Percentiles rank a stretch among this genome's conserved stretches.
These are phyloP conservation scores for Drosophila quinaria DNA, from an alignment of 2,888 invertebrate genomes.

Conservation along the genomic window DNA sequence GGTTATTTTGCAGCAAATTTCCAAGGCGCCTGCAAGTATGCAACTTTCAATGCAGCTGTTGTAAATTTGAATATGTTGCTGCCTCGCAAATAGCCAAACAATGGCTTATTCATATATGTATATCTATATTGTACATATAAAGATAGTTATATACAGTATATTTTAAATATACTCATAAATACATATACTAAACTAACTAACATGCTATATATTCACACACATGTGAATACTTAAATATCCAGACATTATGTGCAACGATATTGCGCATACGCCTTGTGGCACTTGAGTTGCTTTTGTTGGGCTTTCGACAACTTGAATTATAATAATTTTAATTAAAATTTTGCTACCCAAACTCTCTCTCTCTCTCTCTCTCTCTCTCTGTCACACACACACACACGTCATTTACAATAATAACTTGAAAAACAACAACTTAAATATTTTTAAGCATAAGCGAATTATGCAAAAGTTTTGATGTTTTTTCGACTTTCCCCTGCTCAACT, in stretches of 20 bases:
- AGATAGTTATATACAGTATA: slow-evolving; percentile 3
- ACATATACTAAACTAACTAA: slow-evolving; percentile 9
- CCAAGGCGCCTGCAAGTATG: slow-evolving; percentile 73
- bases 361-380: not conserved
- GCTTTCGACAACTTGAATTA: slow-evolving; percentile 64
- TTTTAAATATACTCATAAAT: slow-evolving; percentile 8
- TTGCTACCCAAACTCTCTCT: slow-evolving; percentile 28
- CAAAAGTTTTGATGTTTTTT: slow-evolving; percentile 78
- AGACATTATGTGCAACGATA: slow-evolving; percentile 23
- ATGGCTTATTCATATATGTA: slow-evolving; percentile 23
- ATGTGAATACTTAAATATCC: slow-evolving; percentile 24
- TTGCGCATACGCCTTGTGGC: slow-evolving; percentile 45
- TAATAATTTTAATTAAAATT: slow-evolving; percentile 79
- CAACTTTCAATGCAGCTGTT: slow-evolving; percentile 72
- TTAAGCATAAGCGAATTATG: slow-evolving; percentile 81
- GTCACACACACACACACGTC: slow-evolving; percentile 27
- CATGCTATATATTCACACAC: slow-evolving; percentile 1
- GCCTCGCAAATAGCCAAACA: slow-evolving; percentile 45
- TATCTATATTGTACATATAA: slow-evolving; percentile 17
- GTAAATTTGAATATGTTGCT: slow-evolving; percentile 75
- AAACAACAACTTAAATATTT: slow-evolving; percentile 72
- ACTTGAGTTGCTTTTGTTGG: slow-evolving; percentile 22
- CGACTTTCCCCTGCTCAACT: not conserved
- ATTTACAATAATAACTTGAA: slow-evolving; percentile 52
- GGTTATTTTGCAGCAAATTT: slow-evolving; percentile 74